A percentile compares a stretch with the other conserved stretches of the same genome.
Conservation (phyloP, 2,113 vertebrate genomes). For the Tragelaphus buxtoni region DNA sequence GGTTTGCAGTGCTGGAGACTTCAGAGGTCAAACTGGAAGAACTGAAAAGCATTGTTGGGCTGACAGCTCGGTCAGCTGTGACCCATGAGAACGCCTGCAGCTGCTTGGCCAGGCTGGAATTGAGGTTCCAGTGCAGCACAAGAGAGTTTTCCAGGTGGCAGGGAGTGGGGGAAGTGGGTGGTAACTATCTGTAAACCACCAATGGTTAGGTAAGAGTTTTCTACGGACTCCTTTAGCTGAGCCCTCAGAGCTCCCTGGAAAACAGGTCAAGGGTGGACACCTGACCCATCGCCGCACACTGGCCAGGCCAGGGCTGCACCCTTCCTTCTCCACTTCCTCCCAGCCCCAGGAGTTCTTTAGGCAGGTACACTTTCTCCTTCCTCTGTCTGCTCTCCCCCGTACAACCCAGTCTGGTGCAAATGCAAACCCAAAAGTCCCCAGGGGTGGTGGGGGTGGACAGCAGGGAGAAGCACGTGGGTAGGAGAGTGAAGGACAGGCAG, state of each 20-base stretch:
- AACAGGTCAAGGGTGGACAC: neutral
- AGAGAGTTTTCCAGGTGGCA: neutral
- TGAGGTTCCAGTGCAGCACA: neutral
- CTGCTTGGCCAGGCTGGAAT: neutral
- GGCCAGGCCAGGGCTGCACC: neutral
- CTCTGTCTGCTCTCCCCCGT: accelerated
- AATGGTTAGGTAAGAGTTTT: neutral
- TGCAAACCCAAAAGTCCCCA: neutral
- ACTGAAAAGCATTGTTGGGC: neutral
- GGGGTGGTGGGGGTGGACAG: neutral
- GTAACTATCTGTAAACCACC: neutral
- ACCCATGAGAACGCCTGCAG: neutral
- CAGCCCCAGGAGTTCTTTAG: neutral
- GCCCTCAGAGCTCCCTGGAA: neutral
- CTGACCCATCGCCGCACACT: neutral
- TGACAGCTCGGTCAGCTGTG: neutral
- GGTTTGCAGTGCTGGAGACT: neutral
- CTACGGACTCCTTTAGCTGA: neutral
- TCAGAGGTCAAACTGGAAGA: neutral
- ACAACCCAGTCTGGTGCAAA: neutral
- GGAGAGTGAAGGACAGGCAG: neutral
- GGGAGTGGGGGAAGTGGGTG: neutral
- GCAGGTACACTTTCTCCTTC: neutral
- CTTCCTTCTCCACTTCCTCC: neutral
- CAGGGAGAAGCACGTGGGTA: neutral